Percentiles rank a stretch among this genome's conserved stretches.
Evolutionary conservation across 2,797 vertebrate species (phyloP).

Genomic region (Mormyrops boulengeri): DNA sequence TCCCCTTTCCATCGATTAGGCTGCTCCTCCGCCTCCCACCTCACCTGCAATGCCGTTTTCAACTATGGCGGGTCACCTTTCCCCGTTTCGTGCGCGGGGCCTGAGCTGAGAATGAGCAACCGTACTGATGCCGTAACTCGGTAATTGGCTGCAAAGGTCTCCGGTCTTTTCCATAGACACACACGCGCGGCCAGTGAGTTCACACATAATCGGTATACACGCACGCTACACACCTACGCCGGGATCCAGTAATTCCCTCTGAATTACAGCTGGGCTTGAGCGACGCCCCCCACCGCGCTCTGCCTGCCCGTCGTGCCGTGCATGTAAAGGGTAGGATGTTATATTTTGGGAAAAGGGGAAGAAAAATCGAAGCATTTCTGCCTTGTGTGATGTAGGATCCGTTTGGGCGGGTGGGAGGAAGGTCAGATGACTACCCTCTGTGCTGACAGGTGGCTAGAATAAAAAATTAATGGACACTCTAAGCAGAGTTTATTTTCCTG

Average conservation of each 20-base stretch:
- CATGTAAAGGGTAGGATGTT: neutral
- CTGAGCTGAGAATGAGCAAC: neutral
- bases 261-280: neutral
- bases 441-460: conserved; percentile 28
- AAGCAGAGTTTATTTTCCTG: conserved; percentile 14
- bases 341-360: neutral
- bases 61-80: neutral
- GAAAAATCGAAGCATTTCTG: neutral
- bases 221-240: neutral
- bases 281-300: neutral
- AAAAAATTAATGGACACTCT: conserved; percentile 27
- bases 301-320: neutral
- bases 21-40: neutral
- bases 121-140: neutral
- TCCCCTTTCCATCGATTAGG: conserved; percentile 51
- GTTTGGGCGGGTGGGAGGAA: neutral
- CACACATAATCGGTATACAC: neutral
- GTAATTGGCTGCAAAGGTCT: neutral
- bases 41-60: conserved; percentile 27
- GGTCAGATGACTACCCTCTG: conserved; percentile 15
- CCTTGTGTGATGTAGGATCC: neutral
- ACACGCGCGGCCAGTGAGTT: neutral
- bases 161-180: neutral
- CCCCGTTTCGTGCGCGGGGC: neutral
- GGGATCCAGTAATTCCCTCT: neutral